These are phyloP conservation scores for Drosophila tsacasi DNA, from an alignment of 1,140 invertebrate genomes.

Conservation along the genomic window DNA sequence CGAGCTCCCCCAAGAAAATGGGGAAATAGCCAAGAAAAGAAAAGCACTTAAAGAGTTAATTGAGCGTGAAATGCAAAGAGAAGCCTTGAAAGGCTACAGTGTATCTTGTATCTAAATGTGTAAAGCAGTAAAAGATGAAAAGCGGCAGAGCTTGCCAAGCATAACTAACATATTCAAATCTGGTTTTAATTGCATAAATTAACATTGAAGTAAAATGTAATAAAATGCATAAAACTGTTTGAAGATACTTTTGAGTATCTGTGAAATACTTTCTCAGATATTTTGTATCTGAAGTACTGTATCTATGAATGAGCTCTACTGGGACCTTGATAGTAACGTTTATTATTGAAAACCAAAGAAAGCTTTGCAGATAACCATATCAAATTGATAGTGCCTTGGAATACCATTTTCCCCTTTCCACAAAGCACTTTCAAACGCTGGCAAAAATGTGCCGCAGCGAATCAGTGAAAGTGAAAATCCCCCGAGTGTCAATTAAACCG, in stretches of 20 bases:
- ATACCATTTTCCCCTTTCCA: constrained; percentile 26
- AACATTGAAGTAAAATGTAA: background rate
- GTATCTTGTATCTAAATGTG: constrained; percentile 8
- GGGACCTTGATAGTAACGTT: constrained; percentile 4
- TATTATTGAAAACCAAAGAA: constrained; percentile 4
- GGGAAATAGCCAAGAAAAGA: background rate
- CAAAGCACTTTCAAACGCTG: constrained; percentile 52
- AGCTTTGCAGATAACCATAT: constrained; percentile 23
- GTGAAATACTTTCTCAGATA: background rate
- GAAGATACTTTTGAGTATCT: background rate
- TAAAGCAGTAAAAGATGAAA: constrained; percentile 60
- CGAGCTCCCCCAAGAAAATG: background rate
- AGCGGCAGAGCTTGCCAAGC: constrained; percentile 51
- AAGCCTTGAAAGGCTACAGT: constrained; percentile 36
- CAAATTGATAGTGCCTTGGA: constrained; percentile 8
- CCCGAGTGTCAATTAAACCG: constrained; percentile 77
- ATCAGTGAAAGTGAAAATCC: constrained; percentile 82
- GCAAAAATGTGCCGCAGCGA: constrained; percentile 65
- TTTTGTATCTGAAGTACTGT: background rate
- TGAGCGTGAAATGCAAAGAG: constrained; percentile 48
- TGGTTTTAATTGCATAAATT: constrained; percentile 4
- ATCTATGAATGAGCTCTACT: background rate
- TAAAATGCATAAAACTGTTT: background rate
- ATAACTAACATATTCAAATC: constrained; percentile 16
- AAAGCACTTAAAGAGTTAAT: constrained; percentile 34